Evolutionary conservation across 1,140 invertebrate species (phyloP).

Genomic region (Macrosteles quadrilineatus): DNA sequence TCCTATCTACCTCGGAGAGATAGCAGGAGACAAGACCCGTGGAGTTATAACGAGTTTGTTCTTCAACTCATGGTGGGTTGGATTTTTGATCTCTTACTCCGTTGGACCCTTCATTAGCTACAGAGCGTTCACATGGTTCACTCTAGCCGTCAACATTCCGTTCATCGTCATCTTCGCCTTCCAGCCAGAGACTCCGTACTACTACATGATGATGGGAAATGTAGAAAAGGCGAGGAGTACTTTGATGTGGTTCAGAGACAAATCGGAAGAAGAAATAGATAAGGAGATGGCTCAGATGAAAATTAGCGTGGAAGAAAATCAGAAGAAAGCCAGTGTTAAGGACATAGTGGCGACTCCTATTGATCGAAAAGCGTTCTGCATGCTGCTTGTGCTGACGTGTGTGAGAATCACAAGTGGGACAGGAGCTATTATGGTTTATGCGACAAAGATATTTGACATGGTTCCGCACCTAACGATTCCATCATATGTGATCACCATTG

Average conservation of each 20-base stretch:
- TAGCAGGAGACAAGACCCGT: constrained; percentile 51
- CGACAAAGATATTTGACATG: constrained; percentile 33
- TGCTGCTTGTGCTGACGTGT: constrained; percentile 38
- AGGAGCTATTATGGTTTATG: constrained; percentile 37
- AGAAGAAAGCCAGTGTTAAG: too few relatives aligned
- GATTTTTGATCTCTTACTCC: constrained; percentile 73
- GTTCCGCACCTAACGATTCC: constrained; percentile 28
- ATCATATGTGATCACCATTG: constrained; percentile 22
- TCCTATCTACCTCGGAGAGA: constrained; percentile 87
- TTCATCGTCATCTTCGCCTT: constrained; percentile 1
- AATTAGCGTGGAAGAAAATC: too few relatives aligned
- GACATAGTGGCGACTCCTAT: too few relatives aligned
- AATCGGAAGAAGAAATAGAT: too few relatives aligned
- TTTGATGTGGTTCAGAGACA: too few relatives aligned
- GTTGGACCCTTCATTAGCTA: constrained; percentile 67
- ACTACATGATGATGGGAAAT: background rate
- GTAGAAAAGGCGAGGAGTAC: too few relatives aligned
- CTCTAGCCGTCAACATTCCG: background rate
- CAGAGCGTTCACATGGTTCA: background rate
- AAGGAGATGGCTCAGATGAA: too few relatives aligned
- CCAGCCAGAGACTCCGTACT: constrained; percentile 29
- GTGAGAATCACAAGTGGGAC: constrained; percentile 37
- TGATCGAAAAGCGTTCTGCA: constrained; percentile 36
- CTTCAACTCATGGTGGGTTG: constrained; percentile 73
- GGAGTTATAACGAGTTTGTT: constrained; percentile 66